phyloP scores from a whole-genome alignment of 2,888 invertebrate species.

The Campaea margaritaria region DNA sequence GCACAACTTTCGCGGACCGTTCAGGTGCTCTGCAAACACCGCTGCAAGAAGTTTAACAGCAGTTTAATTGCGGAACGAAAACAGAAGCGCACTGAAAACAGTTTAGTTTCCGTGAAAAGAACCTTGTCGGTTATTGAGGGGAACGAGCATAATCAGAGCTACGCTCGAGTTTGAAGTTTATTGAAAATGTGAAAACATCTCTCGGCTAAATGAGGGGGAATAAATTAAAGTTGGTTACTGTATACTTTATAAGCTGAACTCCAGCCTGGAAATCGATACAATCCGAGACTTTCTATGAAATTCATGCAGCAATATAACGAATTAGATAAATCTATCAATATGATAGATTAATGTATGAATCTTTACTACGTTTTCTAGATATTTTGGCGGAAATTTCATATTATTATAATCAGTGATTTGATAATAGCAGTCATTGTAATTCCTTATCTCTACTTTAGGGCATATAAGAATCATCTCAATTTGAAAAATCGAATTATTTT shows the following conservation, averaged over 20 bases:
- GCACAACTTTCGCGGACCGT: conserved; percentile 78
- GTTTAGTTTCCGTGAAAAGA: conserved; percentile 80
- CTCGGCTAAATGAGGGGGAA: conserved; percentile 41
- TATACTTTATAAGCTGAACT: conserved; percentile 41
- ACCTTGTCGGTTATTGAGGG: conserved; percentile 68
- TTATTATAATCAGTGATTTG: too few relatives aligned
- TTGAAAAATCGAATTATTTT: too few relatives aligned
- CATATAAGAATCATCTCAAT: too few relatives aligned
- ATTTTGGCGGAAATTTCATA: too few relatives aligned
- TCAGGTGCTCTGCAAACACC: conserved; percentile 83
- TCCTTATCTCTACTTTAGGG: too few relatives aligned
- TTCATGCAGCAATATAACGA: not conserved
- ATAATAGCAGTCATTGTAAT: too few relatives aligned
- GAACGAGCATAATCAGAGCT: conserved; percentile 60
- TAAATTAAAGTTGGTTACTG: conserved; percentile 47
- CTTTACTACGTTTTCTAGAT: too few relatives aligned
- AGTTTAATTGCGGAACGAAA: conserved; percentile 83
- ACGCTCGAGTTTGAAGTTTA: conserved; percentile 62
- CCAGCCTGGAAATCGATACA: conserved; percentile 27
- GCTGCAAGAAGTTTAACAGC: conserved; percentile 84
- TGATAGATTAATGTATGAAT: too few relatives aligned
- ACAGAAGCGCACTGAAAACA: conserved; percentile 81
- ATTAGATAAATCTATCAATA: too few relatives aligned
- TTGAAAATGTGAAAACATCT: conserved; percentile 62
- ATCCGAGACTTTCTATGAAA: conserved; percentile 7